A percentile compares a stretch with the other conserved stretches of the same genome.
Evolutionary conservation across 2,113 vertebrate species (phyloP).

Genomic region (Anthoscopus minutus): DNA sequence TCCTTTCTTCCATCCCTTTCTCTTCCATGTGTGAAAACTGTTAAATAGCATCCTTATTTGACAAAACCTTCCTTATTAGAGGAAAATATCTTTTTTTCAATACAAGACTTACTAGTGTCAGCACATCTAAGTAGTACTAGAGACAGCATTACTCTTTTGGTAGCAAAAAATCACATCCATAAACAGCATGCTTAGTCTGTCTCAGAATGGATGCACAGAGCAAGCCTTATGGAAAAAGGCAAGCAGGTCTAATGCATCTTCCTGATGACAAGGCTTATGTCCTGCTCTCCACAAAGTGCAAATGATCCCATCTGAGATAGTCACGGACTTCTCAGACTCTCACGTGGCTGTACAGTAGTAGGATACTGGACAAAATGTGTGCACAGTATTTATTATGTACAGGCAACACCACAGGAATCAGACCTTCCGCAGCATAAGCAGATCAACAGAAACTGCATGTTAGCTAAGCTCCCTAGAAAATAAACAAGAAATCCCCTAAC

Average conservation of each 20-base stretch:
- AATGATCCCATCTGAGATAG: background rate
- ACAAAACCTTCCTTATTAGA: background rate
- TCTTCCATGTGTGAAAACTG: background rate
- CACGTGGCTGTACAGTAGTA: background rate
- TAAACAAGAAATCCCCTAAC: background rate
- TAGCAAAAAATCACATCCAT: background rate
- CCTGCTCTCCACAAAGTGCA: background rate
- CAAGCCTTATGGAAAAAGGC: background rate
- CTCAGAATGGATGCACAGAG: background rate
- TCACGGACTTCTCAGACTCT: background rate
- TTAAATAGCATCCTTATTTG: background rate
- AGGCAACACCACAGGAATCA: background rate
- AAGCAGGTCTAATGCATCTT: background rate
- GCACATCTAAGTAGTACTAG: background rate
- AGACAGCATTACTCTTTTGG: background rate
- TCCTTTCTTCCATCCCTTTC: background rate
- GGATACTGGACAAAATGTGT: background rate
- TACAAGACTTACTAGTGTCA: background rate
- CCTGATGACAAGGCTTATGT: background rate
- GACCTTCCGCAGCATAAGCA: background rate
- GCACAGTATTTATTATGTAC: background rate
- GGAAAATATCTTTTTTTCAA: background rate
- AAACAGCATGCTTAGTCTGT: background rate
- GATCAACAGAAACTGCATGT: background rate
- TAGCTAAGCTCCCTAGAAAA: conserved; percentile 4